Conservation (phyloP, 2,888 invertebrate species). For the Tipula confusa region DNA sequence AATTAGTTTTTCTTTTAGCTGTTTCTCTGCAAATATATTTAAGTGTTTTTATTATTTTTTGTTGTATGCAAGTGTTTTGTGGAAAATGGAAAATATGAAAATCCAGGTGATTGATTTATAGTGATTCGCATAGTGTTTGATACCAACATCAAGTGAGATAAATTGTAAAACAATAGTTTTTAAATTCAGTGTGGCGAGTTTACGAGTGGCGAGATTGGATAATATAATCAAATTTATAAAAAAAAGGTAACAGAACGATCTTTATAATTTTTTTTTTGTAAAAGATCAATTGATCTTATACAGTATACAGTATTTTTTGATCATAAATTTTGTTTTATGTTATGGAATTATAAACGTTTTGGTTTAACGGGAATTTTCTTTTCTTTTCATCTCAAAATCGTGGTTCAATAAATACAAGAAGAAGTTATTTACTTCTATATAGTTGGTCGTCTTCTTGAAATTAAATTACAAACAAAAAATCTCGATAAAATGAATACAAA, state of each 20-base stretch:
- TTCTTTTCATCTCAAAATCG: neutral
- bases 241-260: neutral
- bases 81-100: neutral
- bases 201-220: neutral
- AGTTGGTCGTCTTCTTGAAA: neutral
- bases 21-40: neutral
- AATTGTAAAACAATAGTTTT: neutral
- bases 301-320: neutral
- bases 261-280: neutral
- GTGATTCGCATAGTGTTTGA: neutral
- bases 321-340: neutral
- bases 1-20: neutral
- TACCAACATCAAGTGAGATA: neutral
- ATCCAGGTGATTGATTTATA: neutral
- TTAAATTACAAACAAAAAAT: neutral
- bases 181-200: neutral
- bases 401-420: constrained; percentile 3
- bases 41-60: neutral
- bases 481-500: neutral
- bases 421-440: neutral
- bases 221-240: neutral
- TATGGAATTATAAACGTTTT: neutral
- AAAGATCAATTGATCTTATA: neutral
- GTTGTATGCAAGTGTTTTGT: neutral
- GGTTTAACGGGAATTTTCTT: constrained; percentile 20